These are phyloP conservation scores for Catalaphyllia jardinei DNA, from an alignment of 64 coral and sea anemone species.

Conservation along the genomic window DNA sequence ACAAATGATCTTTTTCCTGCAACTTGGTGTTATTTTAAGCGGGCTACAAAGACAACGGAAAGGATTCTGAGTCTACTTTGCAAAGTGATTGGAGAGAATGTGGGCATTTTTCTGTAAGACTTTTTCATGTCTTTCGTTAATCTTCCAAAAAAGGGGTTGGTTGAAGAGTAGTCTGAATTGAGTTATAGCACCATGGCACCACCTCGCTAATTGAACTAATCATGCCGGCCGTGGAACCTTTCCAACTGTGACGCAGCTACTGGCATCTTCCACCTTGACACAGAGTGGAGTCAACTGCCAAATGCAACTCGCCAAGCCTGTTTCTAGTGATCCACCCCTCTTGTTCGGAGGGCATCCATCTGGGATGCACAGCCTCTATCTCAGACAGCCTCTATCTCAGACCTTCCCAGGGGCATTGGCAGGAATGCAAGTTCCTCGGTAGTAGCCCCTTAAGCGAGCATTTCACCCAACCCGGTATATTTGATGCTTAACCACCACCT, in stretches of 20 bases:
- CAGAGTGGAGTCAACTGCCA: conserved; percentile 61
- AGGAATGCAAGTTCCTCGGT: conserved; percentile 65
- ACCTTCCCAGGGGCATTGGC: conserved; percentile 93
- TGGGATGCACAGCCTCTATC: conserved; percentile 73
- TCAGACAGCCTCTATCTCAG: conserved; percentile 93
- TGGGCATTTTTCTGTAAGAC: no score
- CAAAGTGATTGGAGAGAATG: no score
- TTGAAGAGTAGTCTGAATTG: conserved; percentile 98
- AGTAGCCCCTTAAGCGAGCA: conserved; percentile 94
- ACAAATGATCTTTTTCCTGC: no score
- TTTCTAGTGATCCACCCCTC: conserved; percentile 92
- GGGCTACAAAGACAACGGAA: no score
- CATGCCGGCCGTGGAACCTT: conserved; percentile 77
- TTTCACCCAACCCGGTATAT: conserved; percentile 67
- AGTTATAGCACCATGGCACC: conserved; percentile 72
- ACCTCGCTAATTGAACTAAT: conserved; percentile 94
- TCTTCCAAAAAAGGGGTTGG: conserved; percentile 34
- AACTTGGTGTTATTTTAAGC: no score
- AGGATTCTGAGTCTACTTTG: no score
- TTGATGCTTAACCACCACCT: background rate
- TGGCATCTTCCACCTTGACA: conserved; percentile 54
- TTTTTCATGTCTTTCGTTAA: no score
- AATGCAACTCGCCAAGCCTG: conserved; percentile 79
- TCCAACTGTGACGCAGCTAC: conserved; percentile 90
- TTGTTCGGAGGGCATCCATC: conserved; percentile 75